phyloP scores from a whole-genome alignment of 92 coral and sea anemone species.

The Palythoa grandis region DNA sequence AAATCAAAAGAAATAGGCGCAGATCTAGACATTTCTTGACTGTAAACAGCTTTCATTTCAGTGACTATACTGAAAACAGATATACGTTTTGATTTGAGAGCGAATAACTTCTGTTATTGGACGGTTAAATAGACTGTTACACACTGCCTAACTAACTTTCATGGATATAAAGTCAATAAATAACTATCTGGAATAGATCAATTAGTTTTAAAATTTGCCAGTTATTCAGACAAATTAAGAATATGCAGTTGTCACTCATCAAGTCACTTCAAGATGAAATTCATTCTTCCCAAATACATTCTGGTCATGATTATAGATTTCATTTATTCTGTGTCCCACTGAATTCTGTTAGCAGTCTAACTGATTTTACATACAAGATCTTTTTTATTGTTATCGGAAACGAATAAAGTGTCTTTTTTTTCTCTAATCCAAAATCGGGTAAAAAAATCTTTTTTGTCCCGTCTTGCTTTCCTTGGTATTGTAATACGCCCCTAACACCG shows the following conservation, averaged over 20 bases:
- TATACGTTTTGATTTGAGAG: background rate
- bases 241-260: background rate
- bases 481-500: background rate
- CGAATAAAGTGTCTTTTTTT: background rate
- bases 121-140: background rate
- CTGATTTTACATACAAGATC: background rate
- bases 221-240: background rate
- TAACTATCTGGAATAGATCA: background rate
- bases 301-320: background rate
- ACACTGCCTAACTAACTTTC: background rate
- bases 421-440: background rate
- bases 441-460: background rate
- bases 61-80: background rate
- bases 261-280: background rate
- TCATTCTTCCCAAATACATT: background rate
- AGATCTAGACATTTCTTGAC: background rate
- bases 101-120: background rate
- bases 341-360: background rate
- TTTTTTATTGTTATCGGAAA: background rate
- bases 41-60: background rate
- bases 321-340: background rate
- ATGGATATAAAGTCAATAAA: background rate
- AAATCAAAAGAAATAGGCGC: too few species aligned
- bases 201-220: background rate
- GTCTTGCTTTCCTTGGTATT: background rate